Percentiles rank a stretch among this genome's conserved stretches.
Conservation (phyloP, 2,113 vertebrate genomes). For the Rallus limicola region DNA sequence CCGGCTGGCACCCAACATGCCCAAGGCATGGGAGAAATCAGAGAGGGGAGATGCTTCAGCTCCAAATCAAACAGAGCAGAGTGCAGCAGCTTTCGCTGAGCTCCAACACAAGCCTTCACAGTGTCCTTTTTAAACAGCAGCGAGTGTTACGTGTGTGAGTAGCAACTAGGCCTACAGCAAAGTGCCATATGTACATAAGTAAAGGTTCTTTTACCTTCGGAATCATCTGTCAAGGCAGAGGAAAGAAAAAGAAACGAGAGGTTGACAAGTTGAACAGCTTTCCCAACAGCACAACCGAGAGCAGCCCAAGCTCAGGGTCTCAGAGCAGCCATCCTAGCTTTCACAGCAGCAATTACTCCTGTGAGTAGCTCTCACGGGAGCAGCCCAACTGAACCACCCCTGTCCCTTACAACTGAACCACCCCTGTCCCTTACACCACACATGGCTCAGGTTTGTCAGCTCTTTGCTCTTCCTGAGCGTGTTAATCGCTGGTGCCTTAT, state of each 20-base stretch:
- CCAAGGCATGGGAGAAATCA: background rate
- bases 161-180: constrained; percentile 35
- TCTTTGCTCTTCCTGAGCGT: background rate
- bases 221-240: constrained; percentile 90
- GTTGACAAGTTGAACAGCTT: constrained; percentile 56
- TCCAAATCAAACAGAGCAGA: background rate
- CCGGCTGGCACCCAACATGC: background rate
- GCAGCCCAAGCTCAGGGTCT: background rate
- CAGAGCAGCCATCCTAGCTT: background rate
- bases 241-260: constrained; percentile 70
- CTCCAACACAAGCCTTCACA: constrained; percentile 3
- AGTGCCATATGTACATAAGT: constrained; percentile 76
- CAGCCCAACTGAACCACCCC: background rate
- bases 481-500: too few species aligned
- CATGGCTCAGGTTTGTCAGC: rapidly evolving
- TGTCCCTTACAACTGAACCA: rapidly evolving
- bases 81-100: background rate
- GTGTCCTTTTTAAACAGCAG: constrained; percentile 66
- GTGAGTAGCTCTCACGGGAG: background rate
- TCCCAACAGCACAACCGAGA: constrained; percentile 41
- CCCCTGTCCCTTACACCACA: background rate
- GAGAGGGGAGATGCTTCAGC: background rate
- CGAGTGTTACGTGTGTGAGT: background rate
- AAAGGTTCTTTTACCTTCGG: constrained; percentile 90
- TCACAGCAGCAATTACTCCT: background rate